phyloP scores from a whole-genome alignment of 2,888 invertebrate genomes.

The Plagodis pulveraria region DNA sequence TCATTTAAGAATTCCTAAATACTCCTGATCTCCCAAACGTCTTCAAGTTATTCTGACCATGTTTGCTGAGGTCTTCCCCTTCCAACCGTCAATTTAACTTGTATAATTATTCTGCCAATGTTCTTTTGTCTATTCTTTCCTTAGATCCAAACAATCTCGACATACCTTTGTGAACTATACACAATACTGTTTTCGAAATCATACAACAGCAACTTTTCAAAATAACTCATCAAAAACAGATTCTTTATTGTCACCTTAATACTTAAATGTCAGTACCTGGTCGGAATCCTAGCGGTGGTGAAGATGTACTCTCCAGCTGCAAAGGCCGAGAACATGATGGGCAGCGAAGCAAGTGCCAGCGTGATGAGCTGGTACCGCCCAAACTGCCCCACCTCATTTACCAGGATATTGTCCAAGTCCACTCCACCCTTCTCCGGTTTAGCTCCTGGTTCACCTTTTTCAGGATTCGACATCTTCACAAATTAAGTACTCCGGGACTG shows the following conservation, averaged over 20 bases:
- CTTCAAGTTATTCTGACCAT: no score
- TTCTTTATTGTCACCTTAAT: neutral
- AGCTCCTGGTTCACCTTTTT: conserved; percentile 44
- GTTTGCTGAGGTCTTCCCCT: no score
- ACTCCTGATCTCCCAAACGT: no score
- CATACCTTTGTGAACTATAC: no score
- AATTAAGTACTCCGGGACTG: neutral
- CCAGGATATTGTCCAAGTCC: conserved; percentile 69
- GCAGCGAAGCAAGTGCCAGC: conserved; percentile 65
- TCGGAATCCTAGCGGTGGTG: conserved; percentile 71
- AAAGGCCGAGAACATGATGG: conserved; percentile 74
- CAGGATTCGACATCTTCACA: conserved; percentile 47
- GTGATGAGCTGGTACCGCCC: conserved; percentile 71
- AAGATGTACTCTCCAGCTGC: conserved; percentile 77
- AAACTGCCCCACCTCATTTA: conserved; percentile 72
- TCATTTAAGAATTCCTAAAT: no score
- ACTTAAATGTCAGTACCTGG: conserved; percentile 53
- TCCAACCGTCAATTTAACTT: no score
- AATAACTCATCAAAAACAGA: neutral
- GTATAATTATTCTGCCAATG: no score
- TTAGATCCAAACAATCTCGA: no score
- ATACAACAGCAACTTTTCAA: no score
- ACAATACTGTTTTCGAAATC: no score
- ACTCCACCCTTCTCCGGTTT: conserved; percentile 40
- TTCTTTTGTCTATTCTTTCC: no score